Evolutionary conservation across 2,113 vertebrate species (phyloP), one percentile per base, ranked within the genome.

Genomic region (Calyptomena viridis): DNA sequence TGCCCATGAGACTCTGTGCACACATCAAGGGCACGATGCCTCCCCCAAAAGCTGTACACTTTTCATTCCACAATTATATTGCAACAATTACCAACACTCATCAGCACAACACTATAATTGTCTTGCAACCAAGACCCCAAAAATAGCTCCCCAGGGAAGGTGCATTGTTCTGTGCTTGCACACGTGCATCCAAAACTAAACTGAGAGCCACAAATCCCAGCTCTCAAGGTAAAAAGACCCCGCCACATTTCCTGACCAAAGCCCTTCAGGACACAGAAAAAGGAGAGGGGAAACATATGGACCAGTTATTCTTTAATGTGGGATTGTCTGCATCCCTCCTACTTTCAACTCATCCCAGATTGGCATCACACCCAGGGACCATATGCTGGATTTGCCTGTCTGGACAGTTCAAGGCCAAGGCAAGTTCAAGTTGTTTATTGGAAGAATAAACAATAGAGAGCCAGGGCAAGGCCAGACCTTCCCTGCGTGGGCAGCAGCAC

Each of bases 261-360:
- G 73, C 73, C 79, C 53, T 90, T 84, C 4, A 58, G n/a, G 56
- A 37, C 9, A 15, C 16, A 76, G 83, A 78, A 84, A 80, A 80
- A 75, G 58, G 64, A 81, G 85, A 93, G 85, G 90, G 95, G 94
- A 96, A 96, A 95, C 96, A 97, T 82, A 95, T 86, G 95, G 95
- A 58, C 31, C 8, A 31, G 46, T 30, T 79, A 68, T 68, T 95
- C 89, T 92, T 93, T 93, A 84, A 93, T 86, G 90, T 93, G 88
- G 92, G 95, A 68, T 95, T 94, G 90, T 93, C 93, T 93, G 64
- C 80, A 93, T 77, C 56, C 88, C 86, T 90, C 82, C 4, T 39
- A 76, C 79, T 90, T 92, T 39, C 85, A 82, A 82, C 64, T 92
- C 76, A 90, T 87, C 86, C 83, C 93, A 89, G 90, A 84, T 95